A percentile compares a stretch with the other conserved stretches of the same genome.
phyloP scores from a whole-genome alignment of 2,888 invertebrate genomes.

The Diaperis boleti region DNA sequence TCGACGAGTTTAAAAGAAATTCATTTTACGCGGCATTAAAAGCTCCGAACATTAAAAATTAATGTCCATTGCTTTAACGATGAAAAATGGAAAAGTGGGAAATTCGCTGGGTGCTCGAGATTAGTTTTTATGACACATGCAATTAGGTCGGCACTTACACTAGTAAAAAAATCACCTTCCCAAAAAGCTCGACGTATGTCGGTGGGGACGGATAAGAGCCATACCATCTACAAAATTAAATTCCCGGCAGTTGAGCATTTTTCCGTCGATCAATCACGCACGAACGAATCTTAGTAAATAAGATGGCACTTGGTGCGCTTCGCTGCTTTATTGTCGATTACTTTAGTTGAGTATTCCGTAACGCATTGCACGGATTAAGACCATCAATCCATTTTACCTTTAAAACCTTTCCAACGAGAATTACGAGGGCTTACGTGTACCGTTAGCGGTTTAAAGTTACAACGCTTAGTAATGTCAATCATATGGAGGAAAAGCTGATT shows the following conservation, averaged over 20 bases:
- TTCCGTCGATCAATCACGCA: constrained; percentile 52
- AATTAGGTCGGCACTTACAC: no score
- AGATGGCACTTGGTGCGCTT: constrained; percentile 50
- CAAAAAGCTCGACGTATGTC: constrained; percentile 13
- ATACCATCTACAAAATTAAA: constrained; percentile 52
- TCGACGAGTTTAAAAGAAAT: constrained; percentile 16
- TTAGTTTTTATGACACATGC: no score
- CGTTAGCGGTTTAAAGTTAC: constrained; percentile 23
- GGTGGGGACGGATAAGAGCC: constrained; percentile 16
- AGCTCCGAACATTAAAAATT: constrained; percentile 39
- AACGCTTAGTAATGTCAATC: constrained; percentile 30
- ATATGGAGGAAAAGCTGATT: constrained; percentile 34
- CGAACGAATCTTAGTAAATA: constrained; percentile 50
- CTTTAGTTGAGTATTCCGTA: constrained; percentile 33
- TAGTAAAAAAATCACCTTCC: constrained; percentile 12
- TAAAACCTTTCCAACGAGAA: constrained; percentile 34
- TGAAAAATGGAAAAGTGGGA: constrained; percentile 20
- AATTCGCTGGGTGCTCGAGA: constrained; percentile 19
- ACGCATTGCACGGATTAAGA: constrained; percentile 39
- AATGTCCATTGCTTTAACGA: constrained; percentile 15
- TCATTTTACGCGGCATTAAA: constrained; percentile 38
- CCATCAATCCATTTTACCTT: constrained; percentile 35
- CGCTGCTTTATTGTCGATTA: constrained; percentile 45
- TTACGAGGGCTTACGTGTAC: constrained; percentile 29
- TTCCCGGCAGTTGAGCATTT: constrained; percentile 50